Evolutionary conservation across 2,113 vertebrate genomes (phyloP).

Genomic region (Scatophagus argus): DNA sequence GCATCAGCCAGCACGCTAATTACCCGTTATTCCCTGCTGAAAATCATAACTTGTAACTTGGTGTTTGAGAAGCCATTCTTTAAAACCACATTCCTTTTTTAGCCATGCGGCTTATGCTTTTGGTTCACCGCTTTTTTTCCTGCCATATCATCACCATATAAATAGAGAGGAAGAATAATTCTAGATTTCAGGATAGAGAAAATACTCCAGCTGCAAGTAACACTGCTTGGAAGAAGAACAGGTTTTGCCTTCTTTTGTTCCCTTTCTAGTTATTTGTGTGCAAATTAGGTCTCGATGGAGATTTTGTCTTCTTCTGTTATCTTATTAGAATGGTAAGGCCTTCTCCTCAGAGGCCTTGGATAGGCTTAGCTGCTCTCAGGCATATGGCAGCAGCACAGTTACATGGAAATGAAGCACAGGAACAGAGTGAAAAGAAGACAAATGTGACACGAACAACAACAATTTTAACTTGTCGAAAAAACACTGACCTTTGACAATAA

Average conservation of each 20-base stretch:
- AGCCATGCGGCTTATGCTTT: constrained; percentile 53
- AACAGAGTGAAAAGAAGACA: background rate
- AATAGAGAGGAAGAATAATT: constrained; percentile 36
- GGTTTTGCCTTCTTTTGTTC: constrained; percentile 12
- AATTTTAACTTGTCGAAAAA: constrained; percentile 4
- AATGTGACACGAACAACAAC: background rate
- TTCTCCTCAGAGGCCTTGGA: constrained; percentile 50
- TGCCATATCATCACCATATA: constrained; percentile 62
- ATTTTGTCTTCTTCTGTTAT: constrained; percentile 66
- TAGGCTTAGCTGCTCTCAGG: constrained; percentile 59
- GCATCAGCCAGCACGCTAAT: constrained; percentile 69
- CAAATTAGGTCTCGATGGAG: constrained; percentile 74
- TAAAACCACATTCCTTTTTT: constrained; percentile 65
- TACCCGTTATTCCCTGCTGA: constrained; percentile 47
- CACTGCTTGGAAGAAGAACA: constrained; percentile 23
- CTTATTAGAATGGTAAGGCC: constrained; percentile 62
- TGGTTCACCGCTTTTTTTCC: constrained; percentile 46
- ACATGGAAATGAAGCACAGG: constrained; percentile 43
- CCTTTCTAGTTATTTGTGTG: constrained; percentile 63
- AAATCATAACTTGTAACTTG: constrained; percentile 60
- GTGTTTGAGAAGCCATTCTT: constrained; percentile 52
- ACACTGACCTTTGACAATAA: constrained; percentile 11
- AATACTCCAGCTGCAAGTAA: constrained; percentile 14
- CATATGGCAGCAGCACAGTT: constrained; percentile 61
- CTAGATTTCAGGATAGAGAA: constrained; percentile 28